Base-by-base conservation (phyloP, 2,888 invertebrate species). In the Nymphalis urticae region DNA sequence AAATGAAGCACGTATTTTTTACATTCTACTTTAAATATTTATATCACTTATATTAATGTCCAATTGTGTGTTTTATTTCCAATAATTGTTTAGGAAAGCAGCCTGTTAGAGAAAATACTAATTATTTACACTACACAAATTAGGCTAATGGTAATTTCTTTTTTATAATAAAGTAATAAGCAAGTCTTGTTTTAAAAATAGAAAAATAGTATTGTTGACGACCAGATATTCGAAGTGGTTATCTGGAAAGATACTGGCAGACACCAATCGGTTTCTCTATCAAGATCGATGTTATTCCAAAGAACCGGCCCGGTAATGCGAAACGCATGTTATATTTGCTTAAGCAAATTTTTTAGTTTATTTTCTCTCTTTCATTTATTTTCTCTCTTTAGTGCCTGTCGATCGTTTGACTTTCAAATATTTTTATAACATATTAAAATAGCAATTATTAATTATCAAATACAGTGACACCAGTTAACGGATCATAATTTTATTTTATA, bases 241-340 rank as follows among this genome's bases (percentile, higher is more conserved):
- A 88, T 87, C 89, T 88, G 85, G 87, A 86, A 89, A 90, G 77
- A 79, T 76, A 79, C 79, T 76, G 47, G 51, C 54, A 62, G 48
- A 42, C 56, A 48, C 19, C 56, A 48, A 48, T 69, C 79, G 88
- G 88, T 90, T 90, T 90, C 89, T 87, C 88, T 87, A 82, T 77
- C 82, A 77, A 80, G 81, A 79, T 84, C 79, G 79, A 80, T 84
- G 81, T 79, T 68, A 56, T 72, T 66, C 82, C 83, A 79, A 79
- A 84, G 82, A 87, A 88, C 88, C 86, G 86, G 87, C 85, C 82
- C 71, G 74, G 74, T 82, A 74, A 75, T 77, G 83, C 80, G 77
- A 86, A 88, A 84, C 85, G 82, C 73, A 82, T 85, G 84, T 88
- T 88, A 87, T 88, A 86, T 88, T 88, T 87, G 85, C 84, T 81